Evolutionary conservation across 2,797 vertebrate species (phyloP).

Genomic region (Diceros bicornis): DNA sequence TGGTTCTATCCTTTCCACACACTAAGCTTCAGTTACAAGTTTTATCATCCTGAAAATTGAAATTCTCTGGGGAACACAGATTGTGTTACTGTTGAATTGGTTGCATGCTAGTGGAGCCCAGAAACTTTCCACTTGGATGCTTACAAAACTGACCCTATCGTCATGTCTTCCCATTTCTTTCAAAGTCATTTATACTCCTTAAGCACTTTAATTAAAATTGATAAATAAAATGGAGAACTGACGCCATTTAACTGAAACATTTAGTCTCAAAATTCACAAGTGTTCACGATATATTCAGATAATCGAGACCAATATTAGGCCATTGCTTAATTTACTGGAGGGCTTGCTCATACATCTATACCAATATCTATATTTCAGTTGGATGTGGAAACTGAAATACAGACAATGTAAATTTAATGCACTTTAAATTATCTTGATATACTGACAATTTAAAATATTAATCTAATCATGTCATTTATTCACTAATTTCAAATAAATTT

Average conservation of each 20-base stretch:
- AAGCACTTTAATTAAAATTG: conserved; percentile 17
- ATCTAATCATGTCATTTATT: not conserved
- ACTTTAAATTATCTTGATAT: conserved; percentile 21
- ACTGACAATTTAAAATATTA: conserved; percentile 20
- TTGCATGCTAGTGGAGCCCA: not conserved
- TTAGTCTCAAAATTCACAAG: conserved; percentile 17
- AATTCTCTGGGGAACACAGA: not conserved
- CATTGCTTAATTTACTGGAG: not conserved
- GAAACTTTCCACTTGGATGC: not conserved
- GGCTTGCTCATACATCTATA: not conserved
- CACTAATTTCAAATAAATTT: conserved; percentile 47
- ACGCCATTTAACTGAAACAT: conserved; percentile 31
- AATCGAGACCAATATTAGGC: not conserved
- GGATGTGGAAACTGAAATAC: not conserved
- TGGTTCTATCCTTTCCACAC: conserved; percentile 58
- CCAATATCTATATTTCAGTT: not conserved
- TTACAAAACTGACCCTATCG: not conserved
- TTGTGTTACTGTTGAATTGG: not conserved
- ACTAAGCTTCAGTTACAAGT: not conserved
- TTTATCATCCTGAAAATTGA: conserved; percentile 38
- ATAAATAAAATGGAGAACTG: conserved; percentile 9
- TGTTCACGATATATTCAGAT: not conserved
- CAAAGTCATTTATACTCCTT: not conserved
- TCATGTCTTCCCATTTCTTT: not conserved
- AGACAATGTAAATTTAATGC: not conserved